Evolutionary conservation across 2,797 vertebrate genomes (phyloP).

Genomic region (Xyrichtys novacula): DNA sequence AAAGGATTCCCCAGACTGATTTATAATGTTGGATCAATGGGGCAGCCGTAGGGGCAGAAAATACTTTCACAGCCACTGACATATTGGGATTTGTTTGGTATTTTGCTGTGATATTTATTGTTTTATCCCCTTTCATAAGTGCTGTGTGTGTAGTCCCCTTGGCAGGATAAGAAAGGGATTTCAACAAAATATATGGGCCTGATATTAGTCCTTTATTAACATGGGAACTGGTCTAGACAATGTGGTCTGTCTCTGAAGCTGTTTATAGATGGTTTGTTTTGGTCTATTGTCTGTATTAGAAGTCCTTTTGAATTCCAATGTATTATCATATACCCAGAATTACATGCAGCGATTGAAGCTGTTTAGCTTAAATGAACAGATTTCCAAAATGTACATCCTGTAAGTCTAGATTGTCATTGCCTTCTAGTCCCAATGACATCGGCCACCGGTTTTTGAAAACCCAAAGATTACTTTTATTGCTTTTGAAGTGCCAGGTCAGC

Average conservation of each 20-base stretch:
- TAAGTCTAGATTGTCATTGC: no score
- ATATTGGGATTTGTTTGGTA: constrained; percentile 46
- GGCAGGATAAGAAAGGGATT: constrained; percentile 37
- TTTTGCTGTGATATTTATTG: constrained; percentile 49
- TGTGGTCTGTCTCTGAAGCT: not conserved
- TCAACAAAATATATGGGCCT: constrained; percentile 33
- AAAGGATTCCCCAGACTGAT: constrained; percentile 38
- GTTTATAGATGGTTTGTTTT: not conserved
- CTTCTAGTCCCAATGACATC: no score
- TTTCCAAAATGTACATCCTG: no score
- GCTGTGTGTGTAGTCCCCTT: not conserved
- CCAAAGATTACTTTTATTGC: no score
- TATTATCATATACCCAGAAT: no score
- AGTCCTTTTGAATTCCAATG: no score
- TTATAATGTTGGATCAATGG: constrained; percentile 53
- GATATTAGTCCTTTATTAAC: constrained; percentile 37
- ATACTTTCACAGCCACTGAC: constrained; percentile 35
- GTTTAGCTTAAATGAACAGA: no score
- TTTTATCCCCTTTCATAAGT: constrained; percentile 43
- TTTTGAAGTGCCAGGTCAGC: no score
- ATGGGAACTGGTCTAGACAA: constrained; percentile 5
- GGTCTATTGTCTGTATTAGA: no score
- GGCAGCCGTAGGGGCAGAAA: constrained; percentile 10
- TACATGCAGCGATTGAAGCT: no score
- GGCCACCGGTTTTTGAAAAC: no score